phyloP scores from a whole-genome alignment of 2,797 vertebrate species.

The Notolabrus celidotus region DNA sequence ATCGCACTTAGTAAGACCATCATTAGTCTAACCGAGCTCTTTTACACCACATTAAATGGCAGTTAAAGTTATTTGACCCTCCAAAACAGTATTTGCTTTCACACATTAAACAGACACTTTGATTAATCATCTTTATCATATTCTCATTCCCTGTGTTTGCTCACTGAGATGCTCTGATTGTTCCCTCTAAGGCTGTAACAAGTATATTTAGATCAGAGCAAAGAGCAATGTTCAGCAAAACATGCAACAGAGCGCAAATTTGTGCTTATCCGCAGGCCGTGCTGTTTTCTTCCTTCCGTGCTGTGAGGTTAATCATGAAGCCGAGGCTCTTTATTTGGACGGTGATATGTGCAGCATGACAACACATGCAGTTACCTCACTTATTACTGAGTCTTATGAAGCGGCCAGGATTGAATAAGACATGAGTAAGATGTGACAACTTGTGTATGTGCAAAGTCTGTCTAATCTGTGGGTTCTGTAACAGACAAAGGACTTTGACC shows the following conservation, averaged over 20 bases:
- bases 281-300: constrained; percentile 6
- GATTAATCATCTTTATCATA: constrained; percentile 9
- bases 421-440: constrained; percentile 8
- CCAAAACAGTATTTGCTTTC: neutral
- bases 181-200: constrained; percentile 26
- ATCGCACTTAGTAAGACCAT: neutral
- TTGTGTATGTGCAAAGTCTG: constrained; percentile 8
- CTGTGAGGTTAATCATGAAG: constrained; percentile 60
- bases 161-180: constrained; percentile 17
- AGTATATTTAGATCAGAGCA: constrained; percentile 47
- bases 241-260: constrained; percentile 28
- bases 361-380: constrained; percentile 7
- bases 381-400: constrained; percentile 14
- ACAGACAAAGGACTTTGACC: constrained; percentile 4
- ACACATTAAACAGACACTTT: neutral
- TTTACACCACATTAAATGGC: neutral
- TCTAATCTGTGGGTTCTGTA: constrained; percentile 11
- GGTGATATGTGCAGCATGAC: neutral
- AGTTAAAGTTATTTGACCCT: constrained; percentile 14
- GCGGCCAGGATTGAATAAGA: neutral
- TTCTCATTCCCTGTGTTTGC: constrained; percentile 28
- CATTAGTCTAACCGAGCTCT: neutral
- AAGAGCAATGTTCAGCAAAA: constrained; percentile 58
- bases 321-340: constrained; percentile 5
- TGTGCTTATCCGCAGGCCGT: constrained; percentile 21